Base-by-base conservation (phyloP, 1,140 invertebrate species). In the Euwallacea similis region DNA sequence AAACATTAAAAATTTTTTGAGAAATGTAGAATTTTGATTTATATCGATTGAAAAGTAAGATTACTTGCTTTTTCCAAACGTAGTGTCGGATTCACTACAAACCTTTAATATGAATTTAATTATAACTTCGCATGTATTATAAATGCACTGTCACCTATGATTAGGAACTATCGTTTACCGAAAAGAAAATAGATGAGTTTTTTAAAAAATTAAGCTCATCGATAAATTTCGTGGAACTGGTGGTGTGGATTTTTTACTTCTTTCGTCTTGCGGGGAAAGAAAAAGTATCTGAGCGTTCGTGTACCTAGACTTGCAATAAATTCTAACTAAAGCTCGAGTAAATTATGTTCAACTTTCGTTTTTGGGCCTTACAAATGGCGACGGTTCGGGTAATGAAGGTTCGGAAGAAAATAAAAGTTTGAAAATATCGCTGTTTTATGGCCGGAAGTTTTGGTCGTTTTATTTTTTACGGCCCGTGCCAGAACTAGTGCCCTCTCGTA, bases 281-380 rank as follows among this genome's bases (percentile, higher is more conserved):
- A 69, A 69, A 62, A 69, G 56, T 33, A 50, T 60, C 66, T 60
- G 47, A 15, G 56, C 55, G 55, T 68, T 60, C 55, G 56, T 60
- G 56, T 68, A 68, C 66, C 41, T 50, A 50, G 46, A 50, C 46
- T 13, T 10, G 46, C 46, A 50, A 69, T 69, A 69, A 69, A 69
- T 69, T 69, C 67, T 41, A 69, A 55, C 58, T 62, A 54, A 54
- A 69, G 21, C 44, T 61, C n/a, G 10, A 55, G 67, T 69, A 69
- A 69, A 69, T 69, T 69, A 69, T 60, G 67, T 69, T 69, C 67
- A 69, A 69, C 67, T 69, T 69, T 69, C 62, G 67, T 69, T 69
- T 62, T 62, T 69, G 58, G 58, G 13, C 55, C 55, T 53, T 59
- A 60, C 42, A 54, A 66, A 66, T 42, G 67, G 47, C 67, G 59